Evolutionary conservation across 2,797 vertebrate genomes (phyloP), one percentile per base, ranked within the genome.

Genomic region (Gallinago stenura): DNA sequence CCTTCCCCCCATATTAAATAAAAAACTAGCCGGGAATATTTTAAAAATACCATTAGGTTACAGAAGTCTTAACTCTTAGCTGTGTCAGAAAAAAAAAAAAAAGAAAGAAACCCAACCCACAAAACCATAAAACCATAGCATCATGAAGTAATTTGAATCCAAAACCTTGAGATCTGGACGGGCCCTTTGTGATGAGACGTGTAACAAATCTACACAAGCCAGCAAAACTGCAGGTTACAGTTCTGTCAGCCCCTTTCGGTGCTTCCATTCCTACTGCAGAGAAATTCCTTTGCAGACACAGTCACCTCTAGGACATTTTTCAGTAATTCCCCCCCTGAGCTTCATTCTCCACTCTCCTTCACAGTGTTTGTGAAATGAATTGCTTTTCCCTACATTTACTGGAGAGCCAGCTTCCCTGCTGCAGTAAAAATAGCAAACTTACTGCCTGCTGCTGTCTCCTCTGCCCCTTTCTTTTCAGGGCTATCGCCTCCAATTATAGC

Each of bases 281-380:
- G 41, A 54, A 16, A 76, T 13, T 53, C 26, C 43, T 62, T 33
- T 43, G 15, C 0, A 2, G 25, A 46, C 66, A 64, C 7, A 66
- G 26, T 15, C 30, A 70, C 20, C n/a, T 70, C 61, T 9, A 9
- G n/a, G 48, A 7, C 19, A 16, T 7, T 26, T 61, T 75, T 41
- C 53, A 10, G 9, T 54, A 66, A 20, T 15, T 10, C 8, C 28
- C 25, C 14, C 26, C 20, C 14, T 0, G 1, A 50, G 11, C 15
- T 78, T 58, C 61, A 33, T 58, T 73, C 48, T 62, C n/a, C 22
- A 33, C n/a, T 70, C 20, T 46, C 15, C 41, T 70, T 87, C 71
- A 83, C 13, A 45, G 1, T 45, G 51, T 26, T 58, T 57, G 30
- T 70, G 35, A 73, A 80, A 43, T 48, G 0, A 62, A 73, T 48